These are phyloP conservation scores for Tethya wilhelma DNA, from an alignment of 37 sponge, comb jelly and placozoan species.

Conservation along the genomic window DNA sequence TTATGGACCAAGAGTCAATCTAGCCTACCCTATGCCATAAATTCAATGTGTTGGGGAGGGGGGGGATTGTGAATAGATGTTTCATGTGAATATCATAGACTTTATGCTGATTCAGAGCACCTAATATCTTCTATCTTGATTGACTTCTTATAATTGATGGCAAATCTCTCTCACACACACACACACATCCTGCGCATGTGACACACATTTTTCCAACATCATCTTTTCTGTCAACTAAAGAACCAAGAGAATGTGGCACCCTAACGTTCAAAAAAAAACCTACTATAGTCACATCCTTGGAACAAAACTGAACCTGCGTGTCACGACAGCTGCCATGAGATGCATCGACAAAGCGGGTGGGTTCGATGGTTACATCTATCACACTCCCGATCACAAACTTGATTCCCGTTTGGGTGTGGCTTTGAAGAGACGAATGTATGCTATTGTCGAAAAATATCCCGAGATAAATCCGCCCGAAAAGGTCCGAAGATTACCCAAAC, in stretches of 20 bases:
- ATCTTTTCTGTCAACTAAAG: conserved; percentile 14
- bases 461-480: conserved; percentile 2
- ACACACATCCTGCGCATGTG: too few species aligned
- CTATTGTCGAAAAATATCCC: conserved; percentile 16
- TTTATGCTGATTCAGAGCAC: too few species aligned
- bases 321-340: conserved; percentile 78
- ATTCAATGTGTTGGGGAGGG: too few species aligned
- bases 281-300: conserved; percentile 74
- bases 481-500: conserved; percentile 16
- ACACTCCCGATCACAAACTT: conserved; percentile 80
- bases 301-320: conserved; percentile 26
- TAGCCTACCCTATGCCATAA: too few species aligned
- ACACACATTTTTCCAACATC: not conserved
- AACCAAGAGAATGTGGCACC: conserved; percentile 76
- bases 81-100: too few species aligned
- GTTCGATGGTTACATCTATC: conserved; percentile 80
- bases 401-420: conserved; percentile 63
- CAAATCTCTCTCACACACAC: too few species aligned
- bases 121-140: too few species aligned
- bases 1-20: too few species aligned
- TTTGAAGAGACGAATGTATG: conserved; percentile 59
- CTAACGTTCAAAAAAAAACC: conserved; percentile 66
- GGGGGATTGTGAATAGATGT: too few species aligned
- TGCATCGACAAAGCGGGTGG: conserved; percentile 90
- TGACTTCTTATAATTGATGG: too few species aligned